A percentile compares a stretch with the other conserved stretches of the same genome.
These are phyloP conservation scores for Hydrotaea diabolus DNA, from an alignment of 2,888 invertebrate genomes.

Conservation along the genomic window DNA sequence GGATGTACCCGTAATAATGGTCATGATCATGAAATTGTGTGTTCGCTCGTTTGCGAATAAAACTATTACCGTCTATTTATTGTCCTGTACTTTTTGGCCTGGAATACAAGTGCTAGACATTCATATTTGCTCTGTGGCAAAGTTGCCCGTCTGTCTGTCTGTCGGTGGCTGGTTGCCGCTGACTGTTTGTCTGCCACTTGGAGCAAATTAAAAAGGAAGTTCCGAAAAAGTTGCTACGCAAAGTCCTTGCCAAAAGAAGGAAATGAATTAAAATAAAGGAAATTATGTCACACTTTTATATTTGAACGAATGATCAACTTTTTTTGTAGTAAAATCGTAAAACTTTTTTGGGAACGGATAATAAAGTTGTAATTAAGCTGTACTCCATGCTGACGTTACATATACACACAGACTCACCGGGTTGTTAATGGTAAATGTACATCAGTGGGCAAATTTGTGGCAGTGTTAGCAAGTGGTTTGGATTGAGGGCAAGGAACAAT, in stretches of 20 bases:
- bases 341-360: constrained; percentile 30
- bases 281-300: constrained; percentile 58
- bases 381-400: neutral
- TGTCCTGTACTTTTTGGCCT: constrained; percentile 22
- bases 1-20: neutral
- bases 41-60: constrained; percentile 24
- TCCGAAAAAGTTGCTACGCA: constrained; percentile 54
- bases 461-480: neutral
- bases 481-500: no score
- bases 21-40: constrained; percentile 30
- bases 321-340: neutral
- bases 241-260: constrained; percentile 50
- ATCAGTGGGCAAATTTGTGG: neutral
- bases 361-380: constrained; percentile 48
- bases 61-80: constrained; percentile 52
- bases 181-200: neutral
- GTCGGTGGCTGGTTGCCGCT: neutral
- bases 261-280: constrained; percentile 67
- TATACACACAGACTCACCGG: neutral
- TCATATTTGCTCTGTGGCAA: neutral
- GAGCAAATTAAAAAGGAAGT: constrained; percentile 56
- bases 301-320: constrained; percentile 41
- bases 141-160: neutral
- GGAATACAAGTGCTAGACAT: neutral
- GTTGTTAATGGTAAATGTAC: neutral